A percentile compares a stretch with the other conserved stretches of the same genome.
These are phyloP conservation scores for Lochmaea capreae DNA, from an alignment of 2,888 invertebrate genomes.

Conservation along the genomic window DNA sequence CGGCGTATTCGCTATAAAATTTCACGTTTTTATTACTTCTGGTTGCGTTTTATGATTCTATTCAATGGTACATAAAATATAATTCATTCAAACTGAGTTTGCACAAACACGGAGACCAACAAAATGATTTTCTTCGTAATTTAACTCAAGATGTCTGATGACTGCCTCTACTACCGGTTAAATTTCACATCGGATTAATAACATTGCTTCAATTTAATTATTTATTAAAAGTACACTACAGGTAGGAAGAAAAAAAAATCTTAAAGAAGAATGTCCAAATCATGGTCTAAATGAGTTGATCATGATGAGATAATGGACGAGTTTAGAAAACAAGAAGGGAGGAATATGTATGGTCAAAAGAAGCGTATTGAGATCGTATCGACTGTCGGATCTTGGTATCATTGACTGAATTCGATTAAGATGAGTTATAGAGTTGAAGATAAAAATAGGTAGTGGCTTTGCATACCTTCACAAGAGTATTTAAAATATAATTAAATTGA, in stretches of 20 bases:
- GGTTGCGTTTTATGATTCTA: constrained; percentile 21
- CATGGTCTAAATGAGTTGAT: constrained; percentile 60
- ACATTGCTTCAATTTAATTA: constrained; percentile 50
- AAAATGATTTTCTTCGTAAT: too few relatives aligned
- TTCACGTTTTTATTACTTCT: constrained; percentile 21
- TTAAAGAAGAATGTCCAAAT: constrained; percentile 52
- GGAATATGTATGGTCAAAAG: constrained; percentile 58
- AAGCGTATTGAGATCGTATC: constrained; percentile 62
- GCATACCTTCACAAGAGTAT: background rate
- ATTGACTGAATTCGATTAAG: constrained; percentile 63
- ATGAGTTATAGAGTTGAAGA: constrained; percentile 56
- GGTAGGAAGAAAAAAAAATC: constrained; percentile 29
- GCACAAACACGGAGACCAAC: background rate
- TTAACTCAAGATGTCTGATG: background rate
- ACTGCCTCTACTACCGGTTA: constrained; percentile 40
- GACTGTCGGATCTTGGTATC: constrained; percentile 57
- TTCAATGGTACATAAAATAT: background rate
- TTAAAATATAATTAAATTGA: background rate
- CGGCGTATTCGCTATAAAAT: constrained; percentile 23
- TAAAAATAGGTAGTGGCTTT: constrained; percentile 4
- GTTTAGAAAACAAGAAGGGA: constrained; percentile 58
- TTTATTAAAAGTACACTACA: constrained; percentile 32
- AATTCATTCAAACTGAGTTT: background rate
- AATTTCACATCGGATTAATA: constrained; percentile 36
- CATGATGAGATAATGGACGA: constrained; percentile 58